Evolutionary conservation across 2,113 vertebrate genomes (phyloP).

Genomic region (Tupaia tana): DNA sequence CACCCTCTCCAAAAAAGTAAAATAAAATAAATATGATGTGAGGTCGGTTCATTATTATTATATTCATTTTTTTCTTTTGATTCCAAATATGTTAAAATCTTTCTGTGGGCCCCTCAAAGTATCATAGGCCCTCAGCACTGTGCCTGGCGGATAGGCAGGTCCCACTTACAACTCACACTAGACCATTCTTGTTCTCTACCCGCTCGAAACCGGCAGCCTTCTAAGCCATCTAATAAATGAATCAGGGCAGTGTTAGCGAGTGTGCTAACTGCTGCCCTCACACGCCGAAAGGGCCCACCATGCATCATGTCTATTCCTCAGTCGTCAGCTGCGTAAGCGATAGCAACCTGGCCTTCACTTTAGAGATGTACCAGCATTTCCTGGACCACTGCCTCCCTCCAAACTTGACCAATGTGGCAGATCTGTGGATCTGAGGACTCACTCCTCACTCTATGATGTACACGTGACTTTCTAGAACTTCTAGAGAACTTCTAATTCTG

Average conservation of each 20-base stretch:
- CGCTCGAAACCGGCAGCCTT: not conserved
- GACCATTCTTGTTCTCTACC: not conserved
- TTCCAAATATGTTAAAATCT: conserved; percentile 10
- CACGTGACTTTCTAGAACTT: not conserved
- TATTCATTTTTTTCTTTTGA: conserved; percentile 6
- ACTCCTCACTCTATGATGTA: not conserved
- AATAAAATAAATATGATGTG: not conserved
- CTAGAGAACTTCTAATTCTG: not conserved
- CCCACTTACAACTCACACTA: not conserved
- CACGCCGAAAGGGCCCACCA: not conserved
- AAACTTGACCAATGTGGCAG: not conserved
- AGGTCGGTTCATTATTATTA: not conserved
- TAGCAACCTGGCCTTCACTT: not conserved
- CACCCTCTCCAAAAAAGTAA: too few relatives aligned
- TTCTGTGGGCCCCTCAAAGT: not conserved
- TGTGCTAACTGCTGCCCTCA: not conserved
- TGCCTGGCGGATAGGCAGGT: not conserved
- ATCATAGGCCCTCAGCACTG: not conserved
- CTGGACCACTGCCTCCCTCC: not conserved
- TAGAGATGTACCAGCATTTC: not conserved
- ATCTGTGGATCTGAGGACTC: not conserved
- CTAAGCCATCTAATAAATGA: not conserved
- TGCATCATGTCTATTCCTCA: not conserved
- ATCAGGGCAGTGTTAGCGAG: not conserved
- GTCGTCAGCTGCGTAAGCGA: not conserved